These are phyloP conservation scores for Pycnomerus fuliginosus DNA, from an alignment of 2,888 invertebrate species.

Conservation along the genomic window DNA sequence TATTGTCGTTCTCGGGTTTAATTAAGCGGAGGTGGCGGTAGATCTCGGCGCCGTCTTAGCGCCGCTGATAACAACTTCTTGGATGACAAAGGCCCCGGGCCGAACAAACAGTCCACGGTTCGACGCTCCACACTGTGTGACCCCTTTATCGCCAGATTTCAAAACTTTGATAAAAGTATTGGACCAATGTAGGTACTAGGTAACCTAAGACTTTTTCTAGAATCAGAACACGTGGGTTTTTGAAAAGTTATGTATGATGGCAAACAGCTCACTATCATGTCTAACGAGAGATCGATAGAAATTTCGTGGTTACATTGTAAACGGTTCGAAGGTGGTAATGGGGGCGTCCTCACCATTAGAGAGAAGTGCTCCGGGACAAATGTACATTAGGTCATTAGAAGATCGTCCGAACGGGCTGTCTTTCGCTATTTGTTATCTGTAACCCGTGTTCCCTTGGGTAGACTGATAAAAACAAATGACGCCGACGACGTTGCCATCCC, in stretches of 20 bases:
- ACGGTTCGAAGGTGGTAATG: too few species aligned
- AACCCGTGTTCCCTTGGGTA: conserved; percentile 38
- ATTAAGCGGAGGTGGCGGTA: conserved; percentile 41
- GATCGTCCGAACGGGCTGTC: too few species aligned
- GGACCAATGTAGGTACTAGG: too few species aligned
- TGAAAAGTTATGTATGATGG: too few species aligned
- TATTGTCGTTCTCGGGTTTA: conserved; percentile 33
- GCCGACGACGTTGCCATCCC: conserved; percentile 49
- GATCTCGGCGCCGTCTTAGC: conserved; percentile 37
- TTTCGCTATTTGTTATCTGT: conserved; percentile 40
- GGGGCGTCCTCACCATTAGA: too few species aligned
- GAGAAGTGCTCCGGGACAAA: too few species aligned
- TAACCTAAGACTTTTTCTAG: too few species aligned
- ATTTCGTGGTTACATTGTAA: too few species aligned
- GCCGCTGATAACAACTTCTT: conserved; percentile 39
- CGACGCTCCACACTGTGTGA: conserved; percentile 33
- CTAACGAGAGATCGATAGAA: too few species aligned
- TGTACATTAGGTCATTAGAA: too few species aligned
- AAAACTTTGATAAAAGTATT: conserved; percentile 21
- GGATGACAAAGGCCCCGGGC: conserved; percentile 35
- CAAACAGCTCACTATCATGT: too few species aligned
- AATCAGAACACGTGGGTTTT: too few species aligned
- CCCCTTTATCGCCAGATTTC: conserved; percentile 27
- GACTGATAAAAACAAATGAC: conserved; percentile 53
- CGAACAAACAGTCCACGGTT: conserved; percentile 38